These are phyloP conservation scores for Pleuronectes platessa DNA, from an alignment of 2,113 vertebrate genomes.

Conservation along the genomic window DNA sequence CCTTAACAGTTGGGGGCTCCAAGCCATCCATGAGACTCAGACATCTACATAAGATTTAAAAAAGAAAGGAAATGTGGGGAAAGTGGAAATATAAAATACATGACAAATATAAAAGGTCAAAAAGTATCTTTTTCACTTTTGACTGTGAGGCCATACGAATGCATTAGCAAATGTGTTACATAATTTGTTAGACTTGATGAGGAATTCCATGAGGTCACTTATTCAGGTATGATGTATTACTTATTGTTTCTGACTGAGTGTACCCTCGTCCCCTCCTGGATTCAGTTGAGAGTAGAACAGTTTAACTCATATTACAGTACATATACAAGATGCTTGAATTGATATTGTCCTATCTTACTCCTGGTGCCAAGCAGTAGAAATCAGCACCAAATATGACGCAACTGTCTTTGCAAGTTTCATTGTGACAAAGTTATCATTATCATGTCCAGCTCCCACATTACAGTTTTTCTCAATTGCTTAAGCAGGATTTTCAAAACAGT, in stretches of 20 bases:
- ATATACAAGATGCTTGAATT: too few species aligned
- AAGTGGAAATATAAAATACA: constrained; percentile 32
- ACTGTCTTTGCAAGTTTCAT: too few species aligned
- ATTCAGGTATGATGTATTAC: not conserved
- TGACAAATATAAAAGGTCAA: constrained; percentile 52
- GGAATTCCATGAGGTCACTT: not conserved
- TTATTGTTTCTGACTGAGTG: not conserved
- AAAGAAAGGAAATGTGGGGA: not conserved
- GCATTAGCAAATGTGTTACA: not conserved
- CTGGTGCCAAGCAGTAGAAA: too few species aligned
- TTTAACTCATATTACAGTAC: too few species aligned
- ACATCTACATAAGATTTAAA: constrained; percentile 14
- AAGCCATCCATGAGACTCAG: constrained; percentile 24
- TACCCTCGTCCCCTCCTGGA: too few species aligned
- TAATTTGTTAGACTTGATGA: not conserved
- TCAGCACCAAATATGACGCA: too few species aligned
- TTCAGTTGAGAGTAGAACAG: too few species aligned
- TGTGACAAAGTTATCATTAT: too few species aligned
- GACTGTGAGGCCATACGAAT: not conserved
- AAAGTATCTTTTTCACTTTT: not conserved
- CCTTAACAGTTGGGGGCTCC: constrained; percentile 41
- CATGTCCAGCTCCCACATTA: too few species aligned
- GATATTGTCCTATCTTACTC: too few species aligned
- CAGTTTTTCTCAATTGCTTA: too few species aligned
- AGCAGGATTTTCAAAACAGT: too few species aligned